phyloP scores from a whole-genome alignment of 2,888 invertebrate species.

The Heteromyza rotundicornis region DNA sequence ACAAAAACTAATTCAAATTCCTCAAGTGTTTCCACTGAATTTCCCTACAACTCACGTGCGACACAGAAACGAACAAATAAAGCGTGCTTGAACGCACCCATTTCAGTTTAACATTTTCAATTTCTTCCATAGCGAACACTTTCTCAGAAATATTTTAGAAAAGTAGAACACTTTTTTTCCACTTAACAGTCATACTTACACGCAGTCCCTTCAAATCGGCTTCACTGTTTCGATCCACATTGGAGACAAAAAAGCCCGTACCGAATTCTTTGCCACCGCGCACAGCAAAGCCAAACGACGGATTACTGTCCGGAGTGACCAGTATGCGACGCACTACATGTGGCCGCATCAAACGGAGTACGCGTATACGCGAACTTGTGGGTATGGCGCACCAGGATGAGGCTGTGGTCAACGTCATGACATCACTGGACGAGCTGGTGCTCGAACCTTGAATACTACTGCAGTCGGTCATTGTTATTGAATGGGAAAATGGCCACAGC shows the following conservation, averaged over 20 bases:
- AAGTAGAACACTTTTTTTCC: no score
- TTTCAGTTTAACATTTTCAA: no score
- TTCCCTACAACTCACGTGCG: background rate
- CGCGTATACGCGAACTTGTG: conserved; percentile 65
- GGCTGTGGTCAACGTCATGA: conserved; percentile 58
- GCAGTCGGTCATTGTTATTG: conserved; percentile 51
- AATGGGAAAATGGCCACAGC: conserved; percentile 26
- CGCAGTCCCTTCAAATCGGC: conserved; percentile 85
- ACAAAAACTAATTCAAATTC: no score
- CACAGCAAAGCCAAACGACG: conserved; percentile 81
- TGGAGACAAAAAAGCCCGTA: conserved; percentile 90
- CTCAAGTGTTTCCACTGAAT: no score
- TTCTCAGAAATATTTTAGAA: background rate
- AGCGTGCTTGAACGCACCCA: background rate
- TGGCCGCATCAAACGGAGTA: conserved; percentile 67
- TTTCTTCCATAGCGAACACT: background rate
- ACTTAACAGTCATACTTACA: no score
- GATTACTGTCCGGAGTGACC: conserved; percentile 65
- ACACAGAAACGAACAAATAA: background rate
- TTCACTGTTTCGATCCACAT: conserved; percentile 85
- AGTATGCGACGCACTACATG: conserved; percentile 63
- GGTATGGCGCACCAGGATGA: conserved; percentile 59
- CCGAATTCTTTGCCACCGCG: conserved; percentile 90
- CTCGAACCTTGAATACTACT: conserved; percentile 61
- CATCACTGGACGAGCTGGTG: conserved; percentile 60